Evolutionary conservation across 2,113 vertebrate genomes (phyloP).

Genomic region (Alexandromys fortis): DNA sequence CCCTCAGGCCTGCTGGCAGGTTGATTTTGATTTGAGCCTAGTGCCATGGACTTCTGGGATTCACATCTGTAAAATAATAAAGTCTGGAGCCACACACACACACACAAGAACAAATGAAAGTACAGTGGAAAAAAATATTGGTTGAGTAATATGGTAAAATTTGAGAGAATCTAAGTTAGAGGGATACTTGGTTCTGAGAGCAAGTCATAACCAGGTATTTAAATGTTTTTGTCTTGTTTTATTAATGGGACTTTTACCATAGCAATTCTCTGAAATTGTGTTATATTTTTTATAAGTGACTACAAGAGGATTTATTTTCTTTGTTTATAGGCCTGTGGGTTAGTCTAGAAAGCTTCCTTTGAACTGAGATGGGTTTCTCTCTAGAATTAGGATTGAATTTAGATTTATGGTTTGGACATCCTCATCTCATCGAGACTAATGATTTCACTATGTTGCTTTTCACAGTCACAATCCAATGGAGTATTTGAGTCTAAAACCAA

Average conservation of each 20-base stretch:
- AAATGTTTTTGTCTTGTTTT: slow-evolving; percentile 13
- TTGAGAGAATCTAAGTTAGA: background rate
- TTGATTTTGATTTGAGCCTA: no score
- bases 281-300: background rate
- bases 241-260: background rate
- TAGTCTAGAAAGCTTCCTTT: background rate
- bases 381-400: background rate
- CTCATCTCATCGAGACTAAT: background rate
- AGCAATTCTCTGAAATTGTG: background rate
- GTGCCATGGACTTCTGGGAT: no score
- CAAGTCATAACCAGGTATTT: slow-evolving; percentile 46
- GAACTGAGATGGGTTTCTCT: background rate
- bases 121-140: background rate
- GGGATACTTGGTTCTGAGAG: background rate
- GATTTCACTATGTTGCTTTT: background rate
- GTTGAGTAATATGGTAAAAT: background rate
- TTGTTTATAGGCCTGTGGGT: background rate
- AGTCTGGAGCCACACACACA: no score
- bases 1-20: no score
- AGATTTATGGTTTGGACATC: background rate
- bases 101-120: background rate
- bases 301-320: background rate
- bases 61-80: no score
- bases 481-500: background rate
- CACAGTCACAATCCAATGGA: background rate